phyloP scores from a whole-genome alignment of 1,140 invertebrate species.

The Apis cerana region DNA sequence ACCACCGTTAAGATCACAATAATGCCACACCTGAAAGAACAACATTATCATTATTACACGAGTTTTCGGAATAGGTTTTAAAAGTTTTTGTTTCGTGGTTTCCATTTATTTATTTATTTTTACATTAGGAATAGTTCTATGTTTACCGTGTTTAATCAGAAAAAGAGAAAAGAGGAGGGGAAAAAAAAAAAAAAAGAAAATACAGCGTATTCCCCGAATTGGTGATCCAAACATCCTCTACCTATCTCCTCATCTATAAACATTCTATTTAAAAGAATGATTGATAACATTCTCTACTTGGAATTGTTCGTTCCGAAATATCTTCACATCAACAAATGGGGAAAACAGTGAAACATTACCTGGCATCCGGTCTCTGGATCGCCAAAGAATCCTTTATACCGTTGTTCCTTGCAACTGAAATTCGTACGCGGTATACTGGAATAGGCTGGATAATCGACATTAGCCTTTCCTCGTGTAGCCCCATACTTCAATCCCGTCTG shows the following conservation, averaged over 20 bases:
- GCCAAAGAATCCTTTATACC: constrained; percentile 95
- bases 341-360: constrained; percentile 78
- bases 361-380: constrained; percentile 93
- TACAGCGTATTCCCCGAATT: too few species aligned
- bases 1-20: constrained; percentile 94
- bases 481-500: constrained; percentile 78
- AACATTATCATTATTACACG: constrained; percentile 26
- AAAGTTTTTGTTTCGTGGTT: not conserved
- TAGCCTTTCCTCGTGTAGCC: constrained; percentile 88
- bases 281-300: too few species aligned
- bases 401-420: constrained; percentile 91
- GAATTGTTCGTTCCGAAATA: too few species aligned
- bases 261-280: too few species aligned
- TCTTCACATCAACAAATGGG: too few species aligned
- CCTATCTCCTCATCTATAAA: too few species aligned
- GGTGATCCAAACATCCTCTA: too few species aligned
- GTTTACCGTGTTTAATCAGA: not conserved
- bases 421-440: constrained; percentile 88
- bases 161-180: not conserved
- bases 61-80: too few species aligned
- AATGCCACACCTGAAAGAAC: constrained; percentile 91
- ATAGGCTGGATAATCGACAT: constrained; percentile 91
- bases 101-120: not conserved
- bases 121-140: not conserved
- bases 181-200: too few species aligned